A percentile compares a stretch with the other conserved stretches of the same genome.
These are phyloP conservation scores for Ophiothrix spiculata DNA, from an alignment of 35 echinoderm and acorn worm genomes.

Conservation along the genomic window DNA sequence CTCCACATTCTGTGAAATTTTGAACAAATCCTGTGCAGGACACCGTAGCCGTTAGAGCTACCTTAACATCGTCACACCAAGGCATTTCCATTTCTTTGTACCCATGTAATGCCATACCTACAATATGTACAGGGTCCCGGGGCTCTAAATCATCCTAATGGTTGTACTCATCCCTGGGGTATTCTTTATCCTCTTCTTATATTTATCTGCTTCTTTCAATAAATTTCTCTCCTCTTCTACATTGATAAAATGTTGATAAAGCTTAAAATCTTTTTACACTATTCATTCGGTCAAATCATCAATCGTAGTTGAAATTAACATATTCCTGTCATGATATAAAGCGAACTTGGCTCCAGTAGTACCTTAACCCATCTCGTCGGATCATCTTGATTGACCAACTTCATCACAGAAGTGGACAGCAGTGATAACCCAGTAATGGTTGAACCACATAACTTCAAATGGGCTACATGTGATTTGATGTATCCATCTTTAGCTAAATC, in stretches of 20 bases:
- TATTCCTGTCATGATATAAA: conserved; percentile 82
- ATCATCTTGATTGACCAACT: conserved; percentile 62
- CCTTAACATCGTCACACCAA: conserved; percentile 52
- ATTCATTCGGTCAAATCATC: no score
- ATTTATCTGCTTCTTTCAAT: no score
- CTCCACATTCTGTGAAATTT: no score
- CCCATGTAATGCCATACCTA: conserved; percentile 42
- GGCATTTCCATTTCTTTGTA: conserved; percentile 87
- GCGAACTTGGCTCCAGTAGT: conserved; percentile 57
- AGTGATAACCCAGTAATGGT: conserved; percentile 83
- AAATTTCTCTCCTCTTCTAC: no score
- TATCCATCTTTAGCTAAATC: conserved; percentile 90
- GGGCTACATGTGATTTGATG: conserved; percentile 93
- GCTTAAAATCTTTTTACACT: no score
- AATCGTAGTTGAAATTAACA: background rate
- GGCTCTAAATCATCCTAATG: no score
- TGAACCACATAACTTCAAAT: conserved; percentile 85
- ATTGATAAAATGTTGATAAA: no score
- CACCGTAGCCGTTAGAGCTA: no score
- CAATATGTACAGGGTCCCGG: conserved; percentile 15
- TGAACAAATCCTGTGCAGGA: no score
- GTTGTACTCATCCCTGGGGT: no score
- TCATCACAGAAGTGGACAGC: conserved; percentile 76
- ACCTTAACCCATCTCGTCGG: conserved; percentile 54
- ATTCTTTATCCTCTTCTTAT: no score